Percentiles rank a stretch among this genome's conserved stretches.
Evolutionary conservation across 1,140 invertebrate genomes (phyloP).

Genomic region (Sogatella furcifera): DNA sequence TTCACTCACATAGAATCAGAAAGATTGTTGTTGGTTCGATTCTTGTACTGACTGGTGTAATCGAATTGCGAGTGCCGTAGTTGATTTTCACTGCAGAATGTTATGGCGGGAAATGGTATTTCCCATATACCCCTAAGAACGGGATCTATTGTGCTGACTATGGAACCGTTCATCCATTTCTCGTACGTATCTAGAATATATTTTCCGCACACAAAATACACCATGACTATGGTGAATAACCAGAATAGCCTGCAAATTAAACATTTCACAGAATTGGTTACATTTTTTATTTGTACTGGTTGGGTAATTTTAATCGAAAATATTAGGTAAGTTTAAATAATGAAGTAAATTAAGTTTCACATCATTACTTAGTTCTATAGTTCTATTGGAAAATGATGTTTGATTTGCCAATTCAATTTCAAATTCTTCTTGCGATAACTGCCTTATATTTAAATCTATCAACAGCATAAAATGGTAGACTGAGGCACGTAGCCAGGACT

Average conservation of each 20-base stretch:
- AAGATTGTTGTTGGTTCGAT: not conserved
- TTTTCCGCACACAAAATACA: not conserved
- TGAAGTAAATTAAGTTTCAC: no score
- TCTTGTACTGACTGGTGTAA: not conserved
- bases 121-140: slow-evolving; percentile 1
- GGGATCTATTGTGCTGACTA: slow-evolving; percentile 15
- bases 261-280: no score
- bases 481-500: no score
- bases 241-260: slow-evolving; percentile 10
- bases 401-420: no score
- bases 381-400: no score
- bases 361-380: no score
- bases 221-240: slow-evolving; percentile 2
- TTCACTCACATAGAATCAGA: not conserved
- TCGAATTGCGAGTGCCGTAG: not conserved
- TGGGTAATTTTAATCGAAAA: no score
- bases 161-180: not conserved
- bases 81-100: slow-evolving; percentile 12
- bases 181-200: slow-evolving; percentile 1
- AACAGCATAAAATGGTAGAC: no score
- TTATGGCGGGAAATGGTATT: slow-evolving; percentile 15
- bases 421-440: no score
- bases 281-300: no score
- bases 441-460: no score
- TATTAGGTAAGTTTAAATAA: no score